A percentile compares a stretch with the other conserved stretches of the same genome.
These are phyloP conservation scores for Nephrotoma flavescens DNA, from an alignment of 2,888 invertebrate species.

Conservation along the genomic window DNA sequence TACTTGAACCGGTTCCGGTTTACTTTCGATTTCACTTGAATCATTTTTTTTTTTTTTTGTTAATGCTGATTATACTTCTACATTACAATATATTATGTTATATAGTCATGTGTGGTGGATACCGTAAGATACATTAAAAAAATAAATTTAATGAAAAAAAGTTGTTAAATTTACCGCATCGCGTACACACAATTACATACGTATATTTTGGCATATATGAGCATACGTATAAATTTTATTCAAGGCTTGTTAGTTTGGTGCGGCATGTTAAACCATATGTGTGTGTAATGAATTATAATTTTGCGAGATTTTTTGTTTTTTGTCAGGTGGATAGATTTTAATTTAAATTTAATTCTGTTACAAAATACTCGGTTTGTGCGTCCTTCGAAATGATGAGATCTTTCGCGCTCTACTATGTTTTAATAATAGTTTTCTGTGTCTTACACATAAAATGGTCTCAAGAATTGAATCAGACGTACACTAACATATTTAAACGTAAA, in stretches of 20 bases:
- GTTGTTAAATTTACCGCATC: conserved; percentile 2
- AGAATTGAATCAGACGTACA: neutral
- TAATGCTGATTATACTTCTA: neutral
- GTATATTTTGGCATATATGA: neutral
- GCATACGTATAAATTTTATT: neutral
- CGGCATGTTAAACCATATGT: neutral
- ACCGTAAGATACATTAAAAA: neutral
- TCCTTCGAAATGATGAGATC: neutral
- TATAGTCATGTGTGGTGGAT: neutral
- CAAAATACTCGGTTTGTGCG: neutral
- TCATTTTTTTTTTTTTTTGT: neutral
- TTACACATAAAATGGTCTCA: neutral
- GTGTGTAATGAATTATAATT: neutral
- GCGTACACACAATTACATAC: neutral
- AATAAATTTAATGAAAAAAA: neutral
- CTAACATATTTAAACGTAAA: neutral
- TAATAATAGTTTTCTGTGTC: neutral
- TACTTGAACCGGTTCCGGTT: conserved; percentile 3
- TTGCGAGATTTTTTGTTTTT: neutral
- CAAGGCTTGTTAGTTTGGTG: neutral
- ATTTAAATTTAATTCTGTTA: neutral
- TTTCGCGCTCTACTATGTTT: neutral
- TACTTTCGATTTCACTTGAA: conserved; percentile 4
- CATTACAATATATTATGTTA: neutral
- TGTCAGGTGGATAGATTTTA: neutral